phyloP scores from a whole-genome alignment of 2,797 vertebrate species.

The Australoheros facetus region DNA sequence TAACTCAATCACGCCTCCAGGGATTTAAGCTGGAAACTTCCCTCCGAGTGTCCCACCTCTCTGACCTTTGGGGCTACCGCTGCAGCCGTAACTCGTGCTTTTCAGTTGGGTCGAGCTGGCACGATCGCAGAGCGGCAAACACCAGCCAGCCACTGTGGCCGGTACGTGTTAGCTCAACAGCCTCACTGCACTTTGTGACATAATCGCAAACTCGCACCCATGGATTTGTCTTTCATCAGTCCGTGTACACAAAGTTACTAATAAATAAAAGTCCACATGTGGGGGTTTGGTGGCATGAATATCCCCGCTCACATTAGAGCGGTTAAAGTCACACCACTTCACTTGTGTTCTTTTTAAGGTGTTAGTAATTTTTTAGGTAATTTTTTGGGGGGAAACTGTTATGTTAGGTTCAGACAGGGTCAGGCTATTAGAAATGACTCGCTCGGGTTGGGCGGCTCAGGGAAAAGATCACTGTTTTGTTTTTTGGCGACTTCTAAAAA shows the following conservation, averaged over 20 bases:
- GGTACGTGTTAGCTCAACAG: background rate
- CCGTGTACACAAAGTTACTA: background rate
- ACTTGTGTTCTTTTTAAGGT: background rate
- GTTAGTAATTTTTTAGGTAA: background rate
- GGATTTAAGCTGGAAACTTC: constrained; percentile 12
- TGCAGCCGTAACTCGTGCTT: constrained; percentile 9
- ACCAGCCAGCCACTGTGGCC: background rate
- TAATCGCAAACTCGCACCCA: background rate
- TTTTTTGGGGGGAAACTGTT: background rate
- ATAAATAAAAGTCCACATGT: background rate
- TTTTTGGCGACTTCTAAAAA: background rate
- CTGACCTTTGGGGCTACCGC: constrained; percentile 24
- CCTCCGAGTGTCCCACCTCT: constrained; percentile 9
- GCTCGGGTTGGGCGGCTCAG: background rate
- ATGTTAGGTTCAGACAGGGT: background rate
- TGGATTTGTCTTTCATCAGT: background rate
- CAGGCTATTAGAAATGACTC: background rate
- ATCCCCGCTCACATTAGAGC: background rate
- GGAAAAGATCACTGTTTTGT: background rate
- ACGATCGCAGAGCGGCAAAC: background rate
- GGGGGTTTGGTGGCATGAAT: too few species aligned
- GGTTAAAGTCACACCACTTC: background rate
- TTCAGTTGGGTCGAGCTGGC: constrained; percentile 1
- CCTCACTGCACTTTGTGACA: background rate
- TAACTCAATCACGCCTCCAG: constrained; percentile 14